A percentile compares a stretch with the other conserved stretches of the same genome.
These are phyloP conservation scores for Thermophis baileyi DNA, from an alignment of 2,113 vertebrate species.

Conservation along the genomic window DNA sequence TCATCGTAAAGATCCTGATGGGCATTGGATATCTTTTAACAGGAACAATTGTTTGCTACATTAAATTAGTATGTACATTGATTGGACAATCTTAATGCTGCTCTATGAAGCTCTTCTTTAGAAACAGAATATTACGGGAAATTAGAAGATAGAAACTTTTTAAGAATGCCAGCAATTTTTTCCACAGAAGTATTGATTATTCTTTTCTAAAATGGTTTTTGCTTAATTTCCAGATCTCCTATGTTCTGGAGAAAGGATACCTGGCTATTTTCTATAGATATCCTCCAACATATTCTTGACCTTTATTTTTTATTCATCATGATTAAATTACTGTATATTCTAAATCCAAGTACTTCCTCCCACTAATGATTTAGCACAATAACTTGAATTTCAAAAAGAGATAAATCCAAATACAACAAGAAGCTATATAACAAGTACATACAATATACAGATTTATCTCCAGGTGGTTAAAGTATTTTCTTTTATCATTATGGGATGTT, in stretches of 20 bases:
- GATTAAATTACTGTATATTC: neutral
- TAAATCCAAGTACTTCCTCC: neutral
- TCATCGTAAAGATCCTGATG: neutral
- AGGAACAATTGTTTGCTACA: neutral
- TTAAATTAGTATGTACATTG: neutral
- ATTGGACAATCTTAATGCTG: neutral
- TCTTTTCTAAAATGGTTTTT: neutral
- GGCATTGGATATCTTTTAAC: neutral
- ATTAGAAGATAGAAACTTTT: neutral
- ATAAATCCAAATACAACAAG: neutral
- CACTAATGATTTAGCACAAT: neutral
- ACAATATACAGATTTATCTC: neutral
- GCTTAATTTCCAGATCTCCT: neutral
- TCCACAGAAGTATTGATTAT: neutral
- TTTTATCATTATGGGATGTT: neutral
- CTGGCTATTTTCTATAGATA: neutral
- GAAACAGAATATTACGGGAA: neutral
- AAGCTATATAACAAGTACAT: neutral
- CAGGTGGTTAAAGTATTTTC: neutral
- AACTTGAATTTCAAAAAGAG: neutral
- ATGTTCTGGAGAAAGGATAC: neutral
- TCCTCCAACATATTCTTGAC: neutral
- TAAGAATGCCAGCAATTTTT: neutral
- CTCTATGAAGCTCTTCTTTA: neutral
- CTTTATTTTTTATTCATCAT: neutral